These are phyloP conservation scores for Rhynchotus rufescens DNA, from an alignment of 2,797 vertebrate genomes.

Conservation along the genomic window DNA sequence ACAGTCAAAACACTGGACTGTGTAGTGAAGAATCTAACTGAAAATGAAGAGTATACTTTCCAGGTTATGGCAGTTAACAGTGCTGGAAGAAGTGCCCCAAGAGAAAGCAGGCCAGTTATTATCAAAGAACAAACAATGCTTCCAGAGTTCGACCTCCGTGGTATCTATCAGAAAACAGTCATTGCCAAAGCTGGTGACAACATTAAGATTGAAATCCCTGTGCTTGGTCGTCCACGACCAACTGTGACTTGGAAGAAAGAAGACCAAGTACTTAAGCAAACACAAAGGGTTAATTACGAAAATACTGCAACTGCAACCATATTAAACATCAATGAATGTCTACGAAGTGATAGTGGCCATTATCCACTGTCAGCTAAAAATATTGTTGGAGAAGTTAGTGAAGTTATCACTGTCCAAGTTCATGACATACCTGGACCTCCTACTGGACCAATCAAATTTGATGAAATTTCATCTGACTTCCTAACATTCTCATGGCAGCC, in stretches of 20 bases:
- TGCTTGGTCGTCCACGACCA: constrained; percentile 94
- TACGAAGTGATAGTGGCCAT: constrained; percentile 89
- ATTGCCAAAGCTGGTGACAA: constrained; percentile 95
- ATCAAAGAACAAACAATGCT: constrained; percentile 92
- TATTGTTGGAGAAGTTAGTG: constrained; percentile 92
- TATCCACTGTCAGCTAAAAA: constrained; percentile 94
- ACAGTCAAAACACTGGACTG: constrained; percentile 92
- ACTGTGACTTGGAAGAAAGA: constrained; percentile 95
- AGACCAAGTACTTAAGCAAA: constrained; percentile 88
- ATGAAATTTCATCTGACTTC: constrained; percentile 92
- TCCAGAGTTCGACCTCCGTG: constrained; percentile 94
- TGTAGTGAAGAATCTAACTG: constrained; percentile 93
- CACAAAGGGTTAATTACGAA: constrained; percentile 92
- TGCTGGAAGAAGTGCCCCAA: constrained; percentile 92
- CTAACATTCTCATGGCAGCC: constrained; percentile 93
- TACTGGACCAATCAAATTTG: constrained; percentile 93
- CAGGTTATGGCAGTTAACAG: constrained; percentile 96
- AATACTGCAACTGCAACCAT: constrained; percentile 90
- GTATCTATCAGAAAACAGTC: constrained; percentile 91
- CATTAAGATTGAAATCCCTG: constrained; percentile 97
- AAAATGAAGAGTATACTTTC: constrained; percentile 97
- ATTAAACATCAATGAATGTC: constrained; percentile 91
- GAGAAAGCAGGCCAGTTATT: constrained; percentile 90
- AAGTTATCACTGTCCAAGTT: constrained; percentile 91
- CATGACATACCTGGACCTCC: constrained; percentile 97